A percentile compares a stretch with the other conserved stretches of the same genome.
Evolutionary conservation across 2,888 invertebrate genomes (phyloP).

Genomic region (Andrena trimmerana): DNA sequence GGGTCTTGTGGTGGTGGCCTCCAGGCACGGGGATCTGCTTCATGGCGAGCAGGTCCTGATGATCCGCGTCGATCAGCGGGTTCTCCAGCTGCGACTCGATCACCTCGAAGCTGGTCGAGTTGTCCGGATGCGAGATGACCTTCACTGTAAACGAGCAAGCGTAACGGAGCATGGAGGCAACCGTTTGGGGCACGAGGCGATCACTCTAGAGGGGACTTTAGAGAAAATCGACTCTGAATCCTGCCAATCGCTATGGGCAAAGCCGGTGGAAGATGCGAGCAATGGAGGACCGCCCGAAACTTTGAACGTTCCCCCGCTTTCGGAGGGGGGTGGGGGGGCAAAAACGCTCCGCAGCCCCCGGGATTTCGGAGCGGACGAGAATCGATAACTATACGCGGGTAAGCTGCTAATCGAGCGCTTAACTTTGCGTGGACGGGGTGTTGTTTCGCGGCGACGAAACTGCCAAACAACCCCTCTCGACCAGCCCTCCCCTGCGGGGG

Average conservation of each 20-base stretch:
- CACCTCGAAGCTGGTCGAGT: slow-evolving; percentile 87
- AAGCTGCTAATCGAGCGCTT: neutral
- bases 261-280: neutral
- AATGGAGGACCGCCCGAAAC: slow-evolving; percentile 6
- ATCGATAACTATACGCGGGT: neutral
- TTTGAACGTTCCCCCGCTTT: neutral
- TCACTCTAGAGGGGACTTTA: slow-evolving; percentile 1
- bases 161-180: slow-evolving; percentile 71
- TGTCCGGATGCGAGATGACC: slow-evolving; percentile 88
- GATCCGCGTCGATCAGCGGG: slow-evolving; percentile 87
- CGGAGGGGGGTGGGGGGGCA: neutral
- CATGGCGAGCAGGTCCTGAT: slow-evolving; percentile 86
- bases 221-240: neutral
- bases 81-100: slow-evolving; percentile 87
- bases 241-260: neutral
- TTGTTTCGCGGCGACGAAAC: neutral
- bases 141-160: slow-evolving; percentile 86
- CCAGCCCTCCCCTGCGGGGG: neutral
- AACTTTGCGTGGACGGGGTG: slow-evolving; percentile 1
- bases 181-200: neutral
- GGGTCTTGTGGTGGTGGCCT: slow-evolving; percentile 78
- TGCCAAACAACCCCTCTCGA: neutral
- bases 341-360: neutral
- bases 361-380: neutral
- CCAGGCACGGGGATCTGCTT: slow-evolving; percentile 83